Base-by-base conservation (phyloP, 2,797 vertebrate genomes). In the Sparus aurata region DNA sequence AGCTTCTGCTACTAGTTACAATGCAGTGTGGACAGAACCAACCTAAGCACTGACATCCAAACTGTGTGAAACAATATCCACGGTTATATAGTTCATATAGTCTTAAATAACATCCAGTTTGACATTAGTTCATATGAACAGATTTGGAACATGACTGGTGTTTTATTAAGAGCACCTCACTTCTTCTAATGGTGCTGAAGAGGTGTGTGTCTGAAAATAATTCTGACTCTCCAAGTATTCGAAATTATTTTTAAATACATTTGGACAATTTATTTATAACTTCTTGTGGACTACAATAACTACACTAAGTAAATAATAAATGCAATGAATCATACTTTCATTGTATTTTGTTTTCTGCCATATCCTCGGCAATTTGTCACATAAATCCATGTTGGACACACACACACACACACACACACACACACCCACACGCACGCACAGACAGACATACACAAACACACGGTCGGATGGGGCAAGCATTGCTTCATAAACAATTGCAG, bases 401-500 rank as follows among this genome's bases (percentile, higher is more conserved):
- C 47, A 62, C 62, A 69, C 59, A 62, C 30, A 61, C 53, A 58
- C 43, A 70, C 43, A 11, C 6, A 27, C 27, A 27, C 38, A 27
- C n/a, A 11, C 6, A 27, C 27, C 27, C 38, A 27, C n/a, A 17
- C 20, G 5, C 18, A 62, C 34, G 60, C 4, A 67, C 20, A 10
- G 9, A 65, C 41, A 50, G 4, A 70, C n/a, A 52, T 1, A 73
- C 63, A 75, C 52, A 69, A 4, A 80, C 67, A 67, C 69, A 73
- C 63, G 75, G 71, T 77, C 73, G 80, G 79, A 91, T 55, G 86
- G 84, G 57, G 71, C 49, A 67, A 82, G 69, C 71, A 78, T 80
- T 83, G 87, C 81, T 87, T 87, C 71, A 78, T 84, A 93, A 94
- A 94, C 93, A 94, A 93, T 79, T 70, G 83, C 70, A 91, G 85